Conservation (phyloP, 1,140 invertebrate species). For the fruit fly (Drosophila melanogaster) region Release_6_plus_ISO1_MT NT_037436.4:8544001-8544500, state of each 20-base stretch:
- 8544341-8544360: constrained; percentile 55
- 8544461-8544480: constrained; percentile 74
- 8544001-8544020: background rate
- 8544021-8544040: no score
- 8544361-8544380: constrained; percentile 58
- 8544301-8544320: constrained; percentile 46
- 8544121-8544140: no score
- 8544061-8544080: no score
- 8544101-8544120: no score
- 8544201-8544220: constrained; percentile 73
- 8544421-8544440: constrained; percentile 77
- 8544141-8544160: no score
- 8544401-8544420: constrained; percentile 74
- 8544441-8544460: constrained; percentile 76
- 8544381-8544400: constrained; percentile 54
- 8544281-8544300: constrained; percentile 66
- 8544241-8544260: constrained; percentile 71
- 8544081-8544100: no score
- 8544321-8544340: constrained; percentile 83
- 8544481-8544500: constrained; percentile 24
- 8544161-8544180: background rate
- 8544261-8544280: constrained; percentile 11
- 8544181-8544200: constrained; percentile 21
- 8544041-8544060: no score
- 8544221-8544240: constrained; percentile 76